phyloP scores from a whole-genome alignment of 2,888 invertebrate species.

The Helicoverpa assulta region DNA sequence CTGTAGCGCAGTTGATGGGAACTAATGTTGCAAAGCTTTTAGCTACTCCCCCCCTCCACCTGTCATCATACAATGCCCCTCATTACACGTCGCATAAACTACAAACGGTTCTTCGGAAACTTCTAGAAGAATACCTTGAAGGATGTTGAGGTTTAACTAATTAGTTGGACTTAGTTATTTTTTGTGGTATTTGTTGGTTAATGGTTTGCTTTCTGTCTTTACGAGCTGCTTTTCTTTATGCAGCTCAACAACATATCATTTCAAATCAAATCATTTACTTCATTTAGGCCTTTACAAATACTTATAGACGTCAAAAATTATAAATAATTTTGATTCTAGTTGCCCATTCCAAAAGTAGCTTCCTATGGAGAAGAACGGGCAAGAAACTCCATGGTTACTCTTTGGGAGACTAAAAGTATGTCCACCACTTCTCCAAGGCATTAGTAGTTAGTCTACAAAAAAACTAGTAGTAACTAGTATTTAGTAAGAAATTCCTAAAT shows the following conservation, averaged over 20 bases:
- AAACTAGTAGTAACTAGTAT: too few relatives aligned
- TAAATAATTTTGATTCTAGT: too few relatives aligned
- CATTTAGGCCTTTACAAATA: too few relatives aligned
- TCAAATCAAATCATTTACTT: too few relatives aligned
- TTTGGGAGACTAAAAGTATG: too few relatives aligned
- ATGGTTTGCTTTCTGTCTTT: neutral
- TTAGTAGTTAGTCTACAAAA: too few relatives aligned
- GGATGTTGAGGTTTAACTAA: conserved; percentile 14
- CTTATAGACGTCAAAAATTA: too few relatives aligned
- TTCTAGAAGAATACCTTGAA: conserved; percentile 42
- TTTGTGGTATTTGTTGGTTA: neutral
- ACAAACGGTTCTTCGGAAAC: conserved; percentile 39
- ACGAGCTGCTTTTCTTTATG: neutral
- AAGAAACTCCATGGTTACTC: too few relatives aligned
- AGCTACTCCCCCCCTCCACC: conserved; percentile 67
- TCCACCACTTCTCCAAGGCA: too few relatives aligned
- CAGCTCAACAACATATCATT: neutral
- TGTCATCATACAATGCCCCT: conserved; percentile 69
- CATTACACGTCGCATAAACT: conserved; percentile 61
- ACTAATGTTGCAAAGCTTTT: conserved; percentile 86
- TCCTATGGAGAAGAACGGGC: too few relatives aligned
- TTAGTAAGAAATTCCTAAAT: too few relatives aligned
- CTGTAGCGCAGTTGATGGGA: conserved; percentile 77
- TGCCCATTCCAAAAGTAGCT: too few relatives aligned
- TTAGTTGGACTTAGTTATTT: conserved; percentile 16